phyloP scores from a whole-genome alignment of 2,113 vertebrate genomes.

The Oncorhynchus masou region DNA sequence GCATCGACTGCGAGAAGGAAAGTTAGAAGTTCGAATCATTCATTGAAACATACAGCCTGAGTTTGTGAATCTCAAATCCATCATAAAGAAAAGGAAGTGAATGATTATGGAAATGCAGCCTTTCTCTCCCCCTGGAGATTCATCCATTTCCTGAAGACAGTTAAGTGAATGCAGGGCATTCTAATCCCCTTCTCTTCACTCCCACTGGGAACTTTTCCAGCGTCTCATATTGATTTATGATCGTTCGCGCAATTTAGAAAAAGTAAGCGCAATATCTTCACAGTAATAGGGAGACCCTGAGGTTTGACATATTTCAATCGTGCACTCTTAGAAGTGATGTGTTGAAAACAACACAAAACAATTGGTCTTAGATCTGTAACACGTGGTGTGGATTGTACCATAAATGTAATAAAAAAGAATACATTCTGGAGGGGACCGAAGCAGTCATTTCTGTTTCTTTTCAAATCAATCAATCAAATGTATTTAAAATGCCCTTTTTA shows the following conservation, averaged over 20 bases:
- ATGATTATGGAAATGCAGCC: not conserved
- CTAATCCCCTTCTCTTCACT: not conserved
- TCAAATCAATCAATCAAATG: too few species aligned
- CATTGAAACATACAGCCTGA: not conserved
- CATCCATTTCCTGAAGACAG: not conserved
- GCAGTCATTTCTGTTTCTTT: too few species aligned
- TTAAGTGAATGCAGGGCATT: too few species aligned
- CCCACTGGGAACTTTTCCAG: not conserved
- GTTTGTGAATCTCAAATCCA: not conserved
- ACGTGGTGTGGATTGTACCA: too few species aligned
- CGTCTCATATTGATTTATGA: too few species aligned
- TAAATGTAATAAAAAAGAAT: too few species aligned
- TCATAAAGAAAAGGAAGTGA: not conserved
- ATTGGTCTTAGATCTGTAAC: too few species aligned
- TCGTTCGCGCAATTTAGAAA: too few species aligned
- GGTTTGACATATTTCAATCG: not conserved
- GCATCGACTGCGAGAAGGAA: not conserved
- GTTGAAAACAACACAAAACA: too few species aligned
- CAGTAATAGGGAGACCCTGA: not conserved
- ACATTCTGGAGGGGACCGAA: too few species aligned
- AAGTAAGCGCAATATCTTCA: not conserved
- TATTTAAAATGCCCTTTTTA: too few species aligned
- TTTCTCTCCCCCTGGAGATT: not conserved
- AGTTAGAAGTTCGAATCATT: conserved; percentile 3
- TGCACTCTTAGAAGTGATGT: too few species aligned